Conservation (phyloP, 2,888 invertebrate species). For the Tubiluchus corallicola region DNA sequence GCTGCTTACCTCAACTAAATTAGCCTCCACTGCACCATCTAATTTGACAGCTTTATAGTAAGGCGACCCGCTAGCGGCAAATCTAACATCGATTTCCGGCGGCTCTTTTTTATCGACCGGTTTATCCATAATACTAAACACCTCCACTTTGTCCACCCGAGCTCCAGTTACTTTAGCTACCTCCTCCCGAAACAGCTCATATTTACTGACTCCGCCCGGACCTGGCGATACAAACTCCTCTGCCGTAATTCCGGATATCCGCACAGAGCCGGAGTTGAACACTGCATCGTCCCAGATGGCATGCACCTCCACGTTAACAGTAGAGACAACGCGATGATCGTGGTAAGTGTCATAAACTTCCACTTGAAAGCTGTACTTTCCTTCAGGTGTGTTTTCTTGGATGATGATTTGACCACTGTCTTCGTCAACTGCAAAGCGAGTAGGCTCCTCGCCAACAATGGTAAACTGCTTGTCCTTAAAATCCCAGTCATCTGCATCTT, state of each 20-base stretch:
- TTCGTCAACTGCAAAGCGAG: constrained; percentile 67
- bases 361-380: constrained; percentile 57
- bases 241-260: constrained; percentile 71
- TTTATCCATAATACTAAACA: constrained; percentile 70
- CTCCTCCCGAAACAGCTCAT: constrained; percentile 71
- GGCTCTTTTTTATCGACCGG: constrained; percentile 41
- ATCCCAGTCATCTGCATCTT: constrained; percentile 97
- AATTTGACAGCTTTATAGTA: constrained; percentile 84
- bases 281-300: constrained; percentile 91
- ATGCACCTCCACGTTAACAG: constrained; percentile 80
- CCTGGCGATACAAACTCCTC: constrained; percentile 61
- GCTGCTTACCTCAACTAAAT: constrained; percentile 57
- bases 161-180: constrained; percentile 68
- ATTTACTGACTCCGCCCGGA: constrained; percentile 45
- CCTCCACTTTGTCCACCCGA: constrained; percentile 65
- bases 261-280: constrained; percentile 78
- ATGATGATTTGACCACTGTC: constrained; percentile 89
- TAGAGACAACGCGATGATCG: constrained; percentile 87
- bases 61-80: constrained; percentile 84
- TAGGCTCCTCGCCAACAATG: constrained; percentile 52
- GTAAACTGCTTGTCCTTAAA: constrained; percentile 90
- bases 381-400: constrained; percentile 76
- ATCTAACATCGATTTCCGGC: constrained; percentile 73
- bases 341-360: constrained; percentile 77
- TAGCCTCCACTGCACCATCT: constrained; percentile 81